These are phyloP conservation scores for Amphiprion ocellaris DNA, from an alignment of 2,113 vertebrate species.

Conservation along the genomic window DNA sequence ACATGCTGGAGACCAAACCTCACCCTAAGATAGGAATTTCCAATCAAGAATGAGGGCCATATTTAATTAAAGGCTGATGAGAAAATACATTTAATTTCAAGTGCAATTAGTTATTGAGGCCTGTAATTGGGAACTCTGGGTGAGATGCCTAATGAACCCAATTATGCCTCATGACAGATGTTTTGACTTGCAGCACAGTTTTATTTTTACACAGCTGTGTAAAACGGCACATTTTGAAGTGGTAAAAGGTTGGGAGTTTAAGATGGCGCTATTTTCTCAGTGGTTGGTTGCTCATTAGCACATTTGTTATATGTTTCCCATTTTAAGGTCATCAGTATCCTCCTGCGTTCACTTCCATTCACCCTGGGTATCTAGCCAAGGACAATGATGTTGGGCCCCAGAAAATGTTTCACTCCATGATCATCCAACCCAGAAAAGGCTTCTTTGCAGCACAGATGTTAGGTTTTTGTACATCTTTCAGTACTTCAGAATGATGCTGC, in stretches of 20 bases:
- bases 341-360: slow-evolving; percentile 73
- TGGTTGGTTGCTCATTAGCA: slow-evolving; percentile 73
- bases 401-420: slow-evolving; percentile 31
- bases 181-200: slow-evolving; percentile 82
- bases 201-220: slow-evolving; percentile 53
- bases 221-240: slow-evolving; percentile 61
- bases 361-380: slow-evolving; percentile 59
- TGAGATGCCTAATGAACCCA: slow-evolving; percentile 98
- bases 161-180: slow-evolving; percentile 97
- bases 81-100: slow-evolving; percentile 99
- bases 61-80: slow-evolving; percentile 99
- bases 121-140: slow-evolving; percentile 93
- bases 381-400: slow-evolving; percentile 41
- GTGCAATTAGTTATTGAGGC: slow-evolving; percentile 99
- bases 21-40: slow-evolving; percentile 86
- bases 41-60: slow-evolving; percentile 91
- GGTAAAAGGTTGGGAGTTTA: slow-evolving; percentile 37
- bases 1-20: slow-evolving; percentile 89
- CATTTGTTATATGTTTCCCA: slow-evolving; percentile 69
- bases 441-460: slow-evolving; percentile 9
- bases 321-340: slow-evolving; percentile 81
- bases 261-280: slow-evolving; percentile 69
- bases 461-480: neutral
- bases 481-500: neutral
- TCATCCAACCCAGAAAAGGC: slow-evolving; percentile 39